Conservation (phyloP, 2,888 invertebrate genomes). For the Chironomus riparius region DNA sequence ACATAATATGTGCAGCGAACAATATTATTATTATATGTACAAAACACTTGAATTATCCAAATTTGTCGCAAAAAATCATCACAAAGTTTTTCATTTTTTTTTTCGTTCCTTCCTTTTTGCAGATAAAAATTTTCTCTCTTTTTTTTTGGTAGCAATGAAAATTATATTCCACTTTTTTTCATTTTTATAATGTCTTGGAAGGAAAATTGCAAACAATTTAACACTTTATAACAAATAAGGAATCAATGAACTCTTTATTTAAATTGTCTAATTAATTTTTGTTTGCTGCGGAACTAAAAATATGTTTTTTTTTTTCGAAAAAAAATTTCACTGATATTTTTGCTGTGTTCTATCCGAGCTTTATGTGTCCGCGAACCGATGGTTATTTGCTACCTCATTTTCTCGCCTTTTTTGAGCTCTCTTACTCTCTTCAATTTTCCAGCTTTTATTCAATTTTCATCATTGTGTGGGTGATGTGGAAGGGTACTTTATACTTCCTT, state of each 20-base stretch:
- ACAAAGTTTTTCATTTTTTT: neutral
- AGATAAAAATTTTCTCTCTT: neutral
- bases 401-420: conserved; percentile 24
- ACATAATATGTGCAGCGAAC: neutral
- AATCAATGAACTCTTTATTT: conserved; percentile 20
- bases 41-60: conserved; percentile 12
- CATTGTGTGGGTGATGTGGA: neutral
- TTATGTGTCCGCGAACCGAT: conserved; percentile 18
- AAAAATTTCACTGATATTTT: conserved; percentile 19
- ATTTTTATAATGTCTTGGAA: neutral
- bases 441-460: neutral
- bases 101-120: conserved; percentile 4
- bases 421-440: conserved; percentile 7
- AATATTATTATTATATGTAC: neutral
- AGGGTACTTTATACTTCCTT: neutral
- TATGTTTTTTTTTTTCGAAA: conserved; percentile 24
- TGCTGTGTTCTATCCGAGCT: conserved; percentile 20
- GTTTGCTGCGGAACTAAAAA: conserved; percentile 26
- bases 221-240: conserved; percentile 14
- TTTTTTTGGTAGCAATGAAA: neutral
- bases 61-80: conserved; percentile 3
- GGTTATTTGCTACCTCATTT: conserved; percentile 25
- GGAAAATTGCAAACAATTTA: conserved; percentile 5
- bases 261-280: conserved; percentile 26
- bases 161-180: conserved; percentile 5